Evolutionary conservation across 2,888 invertebrate genomes (phyloP), one percentile per base, ranked within the genome.

Genomic region (Thera britannica): DNA sequence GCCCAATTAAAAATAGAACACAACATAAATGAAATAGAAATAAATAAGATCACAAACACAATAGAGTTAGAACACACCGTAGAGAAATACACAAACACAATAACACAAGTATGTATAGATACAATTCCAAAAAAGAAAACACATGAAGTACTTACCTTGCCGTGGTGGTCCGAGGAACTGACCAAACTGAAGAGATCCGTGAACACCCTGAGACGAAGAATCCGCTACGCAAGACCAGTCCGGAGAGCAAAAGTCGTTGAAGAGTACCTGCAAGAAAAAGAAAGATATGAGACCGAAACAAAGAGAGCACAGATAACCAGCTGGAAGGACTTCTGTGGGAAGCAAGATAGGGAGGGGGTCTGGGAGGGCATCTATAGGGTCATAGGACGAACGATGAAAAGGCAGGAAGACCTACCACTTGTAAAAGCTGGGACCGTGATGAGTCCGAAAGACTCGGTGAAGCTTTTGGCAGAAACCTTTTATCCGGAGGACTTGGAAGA

Each of bases 251-350:
- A 46, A 46, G 46, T 46, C 46, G 46, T 46, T 8, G 46, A 46
- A 6, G 46, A 46, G 46, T 46, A 46, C 46, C 46, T 46, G 46
- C 7, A 46, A 46, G 7, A 5, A 46, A 46, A 46, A 46, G 46
- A 46, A 46, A 11, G 8, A 46, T 46, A 46, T 46, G 46, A 46
- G 46, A 9, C 2, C 1, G 11, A 49, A 49, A n/a, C n/a, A 2
- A n/a, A 49, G n/a, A 49, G n/a, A 2, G n/a, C 11, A 11, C 11
- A 49, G n/a, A 49, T 49, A 49, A n/a, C 11, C 0, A 49, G 49
- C n/a, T 49, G 49, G 49, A 49, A 49, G n/a, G 49, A n/a, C 2
- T 49, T 49, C n/a, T 49, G 49, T 49, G n/a, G 49, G n/a, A 49
- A 49, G 49, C 49, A 49, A 2, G 49, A 49, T 3, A 49, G n/a